Base-by-base conservation (phyloP, 2,113 vertebrate genomes). In the Shinisaurus crocodilurus region DNA sequence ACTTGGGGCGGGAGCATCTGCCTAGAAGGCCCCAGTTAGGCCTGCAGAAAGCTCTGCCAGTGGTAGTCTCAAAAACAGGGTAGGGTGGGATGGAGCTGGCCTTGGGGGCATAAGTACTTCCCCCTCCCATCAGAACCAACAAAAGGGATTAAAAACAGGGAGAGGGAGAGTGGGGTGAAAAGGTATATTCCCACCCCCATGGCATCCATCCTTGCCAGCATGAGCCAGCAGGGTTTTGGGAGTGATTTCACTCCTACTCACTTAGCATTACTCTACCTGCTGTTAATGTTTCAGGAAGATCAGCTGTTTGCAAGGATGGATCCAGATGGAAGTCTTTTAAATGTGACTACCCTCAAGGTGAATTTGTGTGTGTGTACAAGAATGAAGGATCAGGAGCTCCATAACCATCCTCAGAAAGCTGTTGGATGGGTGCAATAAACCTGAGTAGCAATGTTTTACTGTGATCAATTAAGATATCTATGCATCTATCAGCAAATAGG, bases 331-430 rank as follows among this genome's bases (percentile, higher is more conserved):
- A 57, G 80, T 57, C 50, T 37, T 27, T 48, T 79, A 79, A 79
- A 79, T 45, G 20, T 45, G 43, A 45, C 13, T 37, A 6, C 54
- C 25, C 10, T 67, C 57, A 65, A 7, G 10, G 45, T 50, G 65
- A 88, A 16, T 82, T 50, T 81, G n/a, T n/a, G n/a, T 70, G 27
- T 69, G 23, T 37, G 1, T 32, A 6, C 23, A n/a, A 70, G 45
- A 88, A 88, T 23, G 50, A 88, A 88, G n/a, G 87, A 25, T 37
- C 77, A 82, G 65, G n/a, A 45, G 65, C 25, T 72, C 32, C 34
- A 40, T 70, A 88, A 70, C 6, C 13, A 37, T 25, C 45, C 45
- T 81, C 43, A 54, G 40, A n/a, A 88, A 40, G 10, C 20, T 76
- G 10, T 54, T 88, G 40, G 37, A 79, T 80, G 75, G 57, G 20